A percentile compares a stretch with the other conserved stretches of the same genome.
phyloP scores from a whole-genome alignment of 2,113 vertebrate genomes.

The Prunella himalayana region DNA sequence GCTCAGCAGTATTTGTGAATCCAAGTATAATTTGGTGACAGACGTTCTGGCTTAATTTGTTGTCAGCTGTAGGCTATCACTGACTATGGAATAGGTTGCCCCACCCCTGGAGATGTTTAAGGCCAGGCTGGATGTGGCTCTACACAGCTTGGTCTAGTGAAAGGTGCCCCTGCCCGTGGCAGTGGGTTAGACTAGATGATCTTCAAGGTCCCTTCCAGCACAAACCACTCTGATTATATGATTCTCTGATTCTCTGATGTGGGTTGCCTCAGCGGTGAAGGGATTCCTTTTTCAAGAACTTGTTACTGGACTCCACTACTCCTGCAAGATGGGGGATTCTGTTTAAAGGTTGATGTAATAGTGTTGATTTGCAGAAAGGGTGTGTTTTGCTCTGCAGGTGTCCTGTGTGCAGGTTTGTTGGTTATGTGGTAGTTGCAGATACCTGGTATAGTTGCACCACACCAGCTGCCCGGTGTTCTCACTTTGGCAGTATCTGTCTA shows the following conservation, averaged over 20 bases:
- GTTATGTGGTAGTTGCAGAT: not conserved
- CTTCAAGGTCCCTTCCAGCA: not conserved
- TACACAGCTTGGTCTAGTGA: not conserved
- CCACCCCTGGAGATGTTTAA: not conserved
- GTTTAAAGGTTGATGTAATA: not conserved
- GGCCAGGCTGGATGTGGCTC: not conserved
- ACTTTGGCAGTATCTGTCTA: not conserved
- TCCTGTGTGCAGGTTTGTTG: not conserved
- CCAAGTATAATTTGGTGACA: not conserved
- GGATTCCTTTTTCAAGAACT: not conserved
- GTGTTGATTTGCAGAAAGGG: not conserved
- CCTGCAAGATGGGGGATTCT: not conserved
- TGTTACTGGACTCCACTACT: not conserved
- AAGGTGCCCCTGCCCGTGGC: not conserved
- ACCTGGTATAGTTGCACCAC: rapidly evolving
- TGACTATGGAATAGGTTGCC: not conserved
- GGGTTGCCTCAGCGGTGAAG: not conserved
- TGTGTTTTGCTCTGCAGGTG: not conserved
- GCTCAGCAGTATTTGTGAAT: not conserved
- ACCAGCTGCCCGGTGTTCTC: not conserved
- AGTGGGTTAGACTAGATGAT: not conserved
- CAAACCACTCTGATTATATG: not conserved
- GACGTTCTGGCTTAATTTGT: not conserved
- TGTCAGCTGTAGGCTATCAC: not conserved
- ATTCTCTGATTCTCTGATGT: not conserved